Evolutionary conservation across 1,140 invertebrate genomes (phyloP).

Genomic region (Drosophila serrata): DNA sequence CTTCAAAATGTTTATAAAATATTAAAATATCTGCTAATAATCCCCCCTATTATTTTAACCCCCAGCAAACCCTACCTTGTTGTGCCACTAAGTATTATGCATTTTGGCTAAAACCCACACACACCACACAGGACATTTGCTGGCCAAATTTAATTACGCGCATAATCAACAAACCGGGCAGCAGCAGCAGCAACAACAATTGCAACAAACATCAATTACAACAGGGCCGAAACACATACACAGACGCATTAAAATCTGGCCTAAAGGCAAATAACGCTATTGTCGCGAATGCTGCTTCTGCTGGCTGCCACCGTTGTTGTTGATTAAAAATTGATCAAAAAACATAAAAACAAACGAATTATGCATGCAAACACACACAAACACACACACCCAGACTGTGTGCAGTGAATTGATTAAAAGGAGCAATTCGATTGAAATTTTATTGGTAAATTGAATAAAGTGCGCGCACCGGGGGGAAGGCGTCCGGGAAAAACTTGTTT

Average conservation of each 20-base stretch:
- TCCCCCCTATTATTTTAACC: no score
- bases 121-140: constrained; percentile 41
- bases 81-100: constrained; percentile 21
- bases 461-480: constrained; percentile 33
- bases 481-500: constrained; percentile 38
- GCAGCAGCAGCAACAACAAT: constrained; percentile 33
- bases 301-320: constrained; percentile 38
- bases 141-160: constrained; percentile 72
- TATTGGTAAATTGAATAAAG: constrained; percentile 85
- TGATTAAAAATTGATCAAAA: constrained; percentile 83
- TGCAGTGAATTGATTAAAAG: constrained; percentile 84
- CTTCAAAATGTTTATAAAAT: not conserved
- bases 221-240: constrained; percentile 12
- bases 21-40: not conserved
- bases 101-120: constrained; percentile 40
- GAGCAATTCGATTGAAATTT: constrained; percentile 84
- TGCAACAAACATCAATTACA: constrained; percentile 20
- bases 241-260: constrained; percentile 32
- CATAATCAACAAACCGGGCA: constrained; percentile 59
- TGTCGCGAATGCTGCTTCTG: constrained; percentile 16
- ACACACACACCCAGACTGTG: not conserved
- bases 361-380: constrained; percentile 51
- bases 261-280: constrained; percentile 26
- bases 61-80: not conserved
- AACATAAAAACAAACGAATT: constrained; percentile 77